Evolutionary conservation across 2,888 invertebrate species (phyloP), one percentile per base, ranked within the genome.

Genomic region (Osmoderma eremita): DNA sequence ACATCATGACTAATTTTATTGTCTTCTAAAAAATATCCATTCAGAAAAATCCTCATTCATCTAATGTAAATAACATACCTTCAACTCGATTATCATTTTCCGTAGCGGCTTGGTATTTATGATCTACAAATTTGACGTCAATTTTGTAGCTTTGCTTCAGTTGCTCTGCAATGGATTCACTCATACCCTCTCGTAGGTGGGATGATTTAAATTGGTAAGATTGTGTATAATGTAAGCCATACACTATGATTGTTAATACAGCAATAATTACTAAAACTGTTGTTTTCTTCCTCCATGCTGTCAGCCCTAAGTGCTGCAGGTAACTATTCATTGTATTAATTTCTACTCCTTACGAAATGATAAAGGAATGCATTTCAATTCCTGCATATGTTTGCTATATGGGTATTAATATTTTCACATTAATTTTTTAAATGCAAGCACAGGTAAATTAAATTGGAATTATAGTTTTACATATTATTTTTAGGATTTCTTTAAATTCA

Each of bases 271-370:
- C 77, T 20, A 85, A 75, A 64, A 85, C 74, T 17, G 84, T 82
- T 13, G 84, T 82, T 75, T 85, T 85, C 70, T 83, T 83, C 62
- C 85, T 77, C 83, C 85, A 85, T 63, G 82, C 82, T 63, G 84
- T 83, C 45, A 84, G 76, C 56, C 82, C 79, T 22, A 85, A 70
- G 68, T 83, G 81, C 45, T 83, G 83, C 65, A 83, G 72, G 38
- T 65, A 65, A 49, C 41, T 54, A 36, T 42, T 65, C 65, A 65
- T 30, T 30, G 30, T 30, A 24, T 6, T 30, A 6, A 30, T 5
- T 5, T 30, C 30, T 53, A 4, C 13, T 30, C 6, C n/a, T n/a
- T 51, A 30, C 12, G 12, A 51, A 51, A 30, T 30, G 15, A 15
- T 53, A 10, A 17, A 17, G 12, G 30, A 18, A 36, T 12, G 2